These are phyloP conservation scores for Shargacucullia verbasci DNA, from an alignment of 2,888 invertebrate species.

Conservation along the genomic window DNA sequence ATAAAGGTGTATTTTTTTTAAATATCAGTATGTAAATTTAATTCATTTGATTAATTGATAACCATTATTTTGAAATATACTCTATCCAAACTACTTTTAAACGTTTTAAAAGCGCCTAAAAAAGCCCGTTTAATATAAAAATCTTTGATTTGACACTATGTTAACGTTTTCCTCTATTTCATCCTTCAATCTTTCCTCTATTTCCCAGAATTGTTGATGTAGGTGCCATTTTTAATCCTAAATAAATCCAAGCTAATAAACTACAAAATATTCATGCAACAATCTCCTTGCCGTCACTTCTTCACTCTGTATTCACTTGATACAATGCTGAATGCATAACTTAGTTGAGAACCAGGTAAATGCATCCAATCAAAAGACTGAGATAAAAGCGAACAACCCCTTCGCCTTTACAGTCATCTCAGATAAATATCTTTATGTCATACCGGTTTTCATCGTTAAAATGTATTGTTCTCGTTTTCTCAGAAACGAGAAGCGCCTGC, in stretches of 20 bases:
- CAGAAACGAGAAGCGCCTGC: constrained; percentile 8
- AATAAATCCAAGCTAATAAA: constrained; percentile 4
- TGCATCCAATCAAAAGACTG: constrained; percentile 55
- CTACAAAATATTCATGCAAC: constrained; percentile 50
- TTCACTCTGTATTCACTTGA: constrained; percentile 10
- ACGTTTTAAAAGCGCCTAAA: too few relatives aligned
- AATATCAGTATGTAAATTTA: too few relatives aligned
- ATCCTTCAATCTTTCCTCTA: too few relatives aligned
- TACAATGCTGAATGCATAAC: constrained; percentile 46
- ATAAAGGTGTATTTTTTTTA: too few relatives aligned
- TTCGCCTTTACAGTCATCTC: constrained; percentile 25
- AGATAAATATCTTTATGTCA: constrained; percentile 51
- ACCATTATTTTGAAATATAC: too few relatives aligned
- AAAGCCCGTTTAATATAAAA: too few relatives aligned
- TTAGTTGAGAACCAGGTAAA: constrained; percentile 43
- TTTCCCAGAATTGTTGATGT: not conserved
- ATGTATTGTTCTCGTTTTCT: constrained; percentile 42
- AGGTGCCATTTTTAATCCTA: constrained; percentile 1
- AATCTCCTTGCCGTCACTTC: constrained; percentile 30
- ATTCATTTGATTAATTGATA: too few relatives aligned
- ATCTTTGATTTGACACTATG: too few relatives aligned
- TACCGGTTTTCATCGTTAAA: constrained; percentile 44
- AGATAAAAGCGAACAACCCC: constrained; percentile 34
- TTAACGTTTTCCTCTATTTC: too few relatives aligned
- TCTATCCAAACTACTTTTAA: too few relatives aligned